phyloP scores from a whole-genome alignment of 2,888 invertebrate species.

The Nudaria mundana region DNA sequence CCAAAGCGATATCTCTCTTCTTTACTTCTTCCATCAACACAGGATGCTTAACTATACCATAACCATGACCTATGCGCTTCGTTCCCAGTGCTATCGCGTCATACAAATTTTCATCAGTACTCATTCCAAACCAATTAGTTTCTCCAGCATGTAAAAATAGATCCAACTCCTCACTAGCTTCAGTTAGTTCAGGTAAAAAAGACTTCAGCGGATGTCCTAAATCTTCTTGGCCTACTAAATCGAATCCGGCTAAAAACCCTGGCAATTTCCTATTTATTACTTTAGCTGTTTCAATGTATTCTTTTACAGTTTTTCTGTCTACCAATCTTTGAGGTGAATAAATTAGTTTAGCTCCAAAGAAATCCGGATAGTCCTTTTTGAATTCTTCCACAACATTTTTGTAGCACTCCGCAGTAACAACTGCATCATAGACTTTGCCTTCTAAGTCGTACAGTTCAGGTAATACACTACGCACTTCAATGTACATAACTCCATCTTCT shows the following conservation, averaged over 20 bases:
- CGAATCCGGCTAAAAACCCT: conserved; percentile 88
- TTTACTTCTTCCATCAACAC: conserved; percentile 80
- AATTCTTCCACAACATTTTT: conserved; percentile 81
- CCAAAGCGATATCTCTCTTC: conserved; percentile 84
- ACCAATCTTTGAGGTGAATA: conserved; percentile 83
- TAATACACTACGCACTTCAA: conserved; percentile 84
- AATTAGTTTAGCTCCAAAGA: conserved; percentile 85
- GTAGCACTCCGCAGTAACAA: conserved; percentile 80
- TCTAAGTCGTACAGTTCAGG: conserved; percentile 84
- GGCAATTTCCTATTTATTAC: conserved; percentile 79
- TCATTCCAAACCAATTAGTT: conserved; percentile 86
- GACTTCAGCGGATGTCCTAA: conserved; percentile 82
- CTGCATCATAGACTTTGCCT: conserved; percentile 75
- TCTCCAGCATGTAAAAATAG: conserved; percentile 92
- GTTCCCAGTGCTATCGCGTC: conserved; percentile 88
- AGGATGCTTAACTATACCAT: conserved; percentile 87
- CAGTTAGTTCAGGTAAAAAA: conserved; percentile 78
- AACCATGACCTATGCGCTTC: conserved; percentile 90
- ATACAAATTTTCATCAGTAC: conserved; percentile 86
- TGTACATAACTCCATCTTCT: conserved; percentile 85
- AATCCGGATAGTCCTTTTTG: conserved; percentile 81
- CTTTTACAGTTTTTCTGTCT: conserved; percentile 53
- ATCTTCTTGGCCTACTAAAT: conserved; percentile 92
- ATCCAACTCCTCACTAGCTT: conserved; percentile 73
- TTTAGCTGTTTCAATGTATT: conserved; percentile 69